These are phyloP conservation scores for Dallia pectoralis DNA, from an alignment of 2,797 vertebrate species.

Conservation along the genomic window DNA sequence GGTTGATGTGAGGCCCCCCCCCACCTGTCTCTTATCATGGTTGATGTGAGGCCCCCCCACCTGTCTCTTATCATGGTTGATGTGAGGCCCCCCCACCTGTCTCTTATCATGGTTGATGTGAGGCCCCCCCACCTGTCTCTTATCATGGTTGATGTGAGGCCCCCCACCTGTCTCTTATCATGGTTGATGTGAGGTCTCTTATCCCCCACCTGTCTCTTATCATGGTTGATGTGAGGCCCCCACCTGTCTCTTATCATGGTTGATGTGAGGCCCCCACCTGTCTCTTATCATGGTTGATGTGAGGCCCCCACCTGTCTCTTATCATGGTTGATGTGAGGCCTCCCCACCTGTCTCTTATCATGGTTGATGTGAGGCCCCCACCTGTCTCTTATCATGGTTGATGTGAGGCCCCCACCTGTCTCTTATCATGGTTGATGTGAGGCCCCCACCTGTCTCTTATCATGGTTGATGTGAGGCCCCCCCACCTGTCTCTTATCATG, in stretches of 20 bases:
- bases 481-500: conserved; percentile 50
- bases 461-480: conserved; percentile 54
- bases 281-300: conserved; percentile 51
- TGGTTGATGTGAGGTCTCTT: no score
- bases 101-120: conserved; percentile 52
- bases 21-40: conserved; percentile 51
- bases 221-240: conserved; percentile 56
- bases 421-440: conserved; percentile 52
- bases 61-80: conserved; percentile 50
- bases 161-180: conserved; percentile 51
- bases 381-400: conserved; percentile 50
- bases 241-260: conserved; percentile 50
- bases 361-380: conserved; percentile 59
- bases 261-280: conserved; percentile 63
- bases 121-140: conserved; percentile 55
- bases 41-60: conserved; percentile 59
- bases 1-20: conserved; percentile 51
- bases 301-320: conserved; percentile 56
- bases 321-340: conserved; percentile 50
- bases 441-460: conserved; percentile 53
- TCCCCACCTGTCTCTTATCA: conserved; percentile 51
- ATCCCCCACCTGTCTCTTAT: conserved; percentile 53
- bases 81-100: conserved; percentile 58
- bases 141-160: conserved; percentile 50
- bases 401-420: conserved; percentile 61